These are phyloP conservation scores for Acropora yongei DNA, from an alignment of 64 coral and sea anemone genomes.

Conservation along the genomic window DNA sequence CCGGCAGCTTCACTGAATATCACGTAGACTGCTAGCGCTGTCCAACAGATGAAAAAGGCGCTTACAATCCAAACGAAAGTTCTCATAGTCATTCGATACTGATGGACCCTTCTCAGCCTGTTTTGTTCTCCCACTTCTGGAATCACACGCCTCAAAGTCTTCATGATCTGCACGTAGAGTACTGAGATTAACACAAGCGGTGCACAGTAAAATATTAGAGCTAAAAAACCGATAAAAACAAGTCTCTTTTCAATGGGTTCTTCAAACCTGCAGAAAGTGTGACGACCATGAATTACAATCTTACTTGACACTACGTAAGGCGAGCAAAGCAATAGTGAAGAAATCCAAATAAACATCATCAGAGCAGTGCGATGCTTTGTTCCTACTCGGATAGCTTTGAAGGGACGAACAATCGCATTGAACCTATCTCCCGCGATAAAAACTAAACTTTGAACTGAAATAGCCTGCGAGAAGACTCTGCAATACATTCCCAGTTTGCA, in stretches of 20 bases:
- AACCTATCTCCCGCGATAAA: slow-evolving; percentile 21
- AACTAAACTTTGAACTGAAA: slow-evolving; percentile 10
- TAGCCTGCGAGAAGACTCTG: slow-evolving; percentile 14
- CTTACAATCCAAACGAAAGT: not conserved
- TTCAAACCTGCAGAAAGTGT: not conserved
- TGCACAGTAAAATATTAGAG: not conserved
- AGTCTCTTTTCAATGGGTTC: too few relatives aligned
- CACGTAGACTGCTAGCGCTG: not conserved
- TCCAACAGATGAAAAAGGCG: slow-evolving; percentile 15
- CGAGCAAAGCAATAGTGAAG: not conserved
- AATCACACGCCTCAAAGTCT: not conserved
- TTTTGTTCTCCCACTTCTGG: not conserved
- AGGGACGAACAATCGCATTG: slow-evolving; percentile 10
- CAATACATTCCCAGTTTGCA: slow-evolving; percentile 7
- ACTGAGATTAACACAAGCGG: not conserved
- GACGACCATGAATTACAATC: not conserved
- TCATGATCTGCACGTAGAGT: not conserved
- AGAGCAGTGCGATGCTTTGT: not conserved
- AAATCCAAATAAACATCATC: not conserved
- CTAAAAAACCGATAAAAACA: not conserved
- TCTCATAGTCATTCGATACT: not conserved
- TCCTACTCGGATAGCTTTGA: not conserved
- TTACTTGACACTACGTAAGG: not conserved
- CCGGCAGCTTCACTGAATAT: not conserved
- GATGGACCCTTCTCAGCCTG: not conserved